These are phyloP conservation scores for Drosophila pallidifrons DNA, from an alignment of 1,140 invertebrate species.

Conservation along the genomic window DNA sequence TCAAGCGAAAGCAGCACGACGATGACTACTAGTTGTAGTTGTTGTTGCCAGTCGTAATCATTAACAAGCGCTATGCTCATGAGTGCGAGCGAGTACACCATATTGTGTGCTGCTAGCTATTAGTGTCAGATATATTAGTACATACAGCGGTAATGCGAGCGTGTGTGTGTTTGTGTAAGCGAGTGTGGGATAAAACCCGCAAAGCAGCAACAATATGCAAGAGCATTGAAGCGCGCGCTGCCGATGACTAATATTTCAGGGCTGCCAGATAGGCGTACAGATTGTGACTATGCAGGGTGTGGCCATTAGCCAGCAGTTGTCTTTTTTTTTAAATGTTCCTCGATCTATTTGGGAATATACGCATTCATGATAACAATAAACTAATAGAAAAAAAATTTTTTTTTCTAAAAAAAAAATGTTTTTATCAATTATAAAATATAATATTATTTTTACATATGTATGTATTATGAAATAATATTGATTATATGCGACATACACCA, in stretches of 20 bases:
- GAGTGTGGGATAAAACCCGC: slow-evolving; percentile 55
- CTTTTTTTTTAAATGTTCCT: slow-evolving; percentile 26
- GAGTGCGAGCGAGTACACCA: slow-evolving; percentile 37
- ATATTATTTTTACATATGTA: not conserved
- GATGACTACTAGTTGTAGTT: slow-evolving; percentile 19
- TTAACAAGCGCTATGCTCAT: not conserved
- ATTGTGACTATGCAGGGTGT: slow-evolving; percentile 38
- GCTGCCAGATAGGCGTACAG: slow-evolving; percentile 42
- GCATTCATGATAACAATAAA: not conserved
- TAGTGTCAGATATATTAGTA: slow-evolving; percentile 53
- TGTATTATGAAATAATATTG: not conserved
- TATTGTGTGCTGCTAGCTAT: slow-evolving; percentile 32
- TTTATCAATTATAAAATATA: not conserved
- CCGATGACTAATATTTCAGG: slow-evolving; percentile 55
- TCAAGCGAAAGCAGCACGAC: slow-evolving; percentile 44
- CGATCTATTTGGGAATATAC: not conserved
- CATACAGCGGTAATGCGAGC: slow-evolving; percentile 24
- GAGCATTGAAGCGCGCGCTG: slow-evolving; percentile 53
- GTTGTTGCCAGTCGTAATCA: slow-evolving; percentile 30
- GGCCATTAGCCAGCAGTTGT: slow-evolving; percentile 27
- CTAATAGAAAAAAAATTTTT: not conserved
- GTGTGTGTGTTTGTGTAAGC: slow-evolving; percentile 19
- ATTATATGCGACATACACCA: too few species aligned
- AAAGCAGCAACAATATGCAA: slow-evolving; percentile 37
- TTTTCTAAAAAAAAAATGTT: too few species aligned